Conservation (phyloP, 2,888 invertebrate species). For the Campoplex capitator region DNA sequence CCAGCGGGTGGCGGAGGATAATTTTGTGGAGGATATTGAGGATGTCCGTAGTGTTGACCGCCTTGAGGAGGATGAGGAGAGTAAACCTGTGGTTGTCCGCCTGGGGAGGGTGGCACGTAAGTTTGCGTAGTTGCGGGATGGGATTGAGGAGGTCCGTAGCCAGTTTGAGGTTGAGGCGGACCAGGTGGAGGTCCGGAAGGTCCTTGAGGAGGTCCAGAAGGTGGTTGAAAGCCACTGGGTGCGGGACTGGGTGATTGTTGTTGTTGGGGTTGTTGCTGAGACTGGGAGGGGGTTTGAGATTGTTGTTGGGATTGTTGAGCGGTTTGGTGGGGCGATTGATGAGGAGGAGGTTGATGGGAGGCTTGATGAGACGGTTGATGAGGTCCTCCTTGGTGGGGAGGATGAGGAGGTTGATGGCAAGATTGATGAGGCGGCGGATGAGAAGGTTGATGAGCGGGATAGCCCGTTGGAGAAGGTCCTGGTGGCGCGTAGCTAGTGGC, state of each 20-base stretch:
- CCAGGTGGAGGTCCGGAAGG: constrained; percentile 81
- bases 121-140: constrained; percentile 85
- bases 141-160: constrained; percentile 85
- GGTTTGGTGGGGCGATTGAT: constrained; percentile 85
- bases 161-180: constrained; percentile 83
- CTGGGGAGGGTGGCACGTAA: constrained; percentile 83
- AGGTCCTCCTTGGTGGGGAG: constrained; percentile 76
- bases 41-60: constrained; percentile 86
- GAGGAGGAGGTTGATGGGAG: constrained; percentile 82
- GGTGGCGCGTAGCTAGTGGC: constrained; percentile 85
- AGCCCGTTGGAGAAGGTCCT: constrained; percentile 88
- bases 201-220: constrained; percentile 81
- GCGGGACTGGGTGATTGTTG: constrained; percentile 85
- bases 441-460: constrained; percentile 85
- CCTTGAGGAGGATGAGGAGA: constrained; percentile 87
- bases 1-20: constrained; percentile 88
- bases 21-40: constrained; percentile 87
- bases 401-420: constrained; percentile 80
- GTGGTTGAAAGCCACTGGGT: constrained; percentile 86
- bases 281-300: constrained; percentile 74
- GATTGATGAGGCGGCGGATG: constrained; percentile 83
- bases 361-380: constrained; percentile 78
- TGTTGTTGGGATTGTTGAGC: constrained; percentile 82
- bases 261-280: constrained; percentile 81
- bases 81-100: constrained; percentile 86